A percentile compares a stretch with the other conserved stretches of the same genome.
Evolutionary conservation across 92 coral and sea anemone genomes (phyloP).

Genomic region (Epizoanthus rinbou): DNA sequence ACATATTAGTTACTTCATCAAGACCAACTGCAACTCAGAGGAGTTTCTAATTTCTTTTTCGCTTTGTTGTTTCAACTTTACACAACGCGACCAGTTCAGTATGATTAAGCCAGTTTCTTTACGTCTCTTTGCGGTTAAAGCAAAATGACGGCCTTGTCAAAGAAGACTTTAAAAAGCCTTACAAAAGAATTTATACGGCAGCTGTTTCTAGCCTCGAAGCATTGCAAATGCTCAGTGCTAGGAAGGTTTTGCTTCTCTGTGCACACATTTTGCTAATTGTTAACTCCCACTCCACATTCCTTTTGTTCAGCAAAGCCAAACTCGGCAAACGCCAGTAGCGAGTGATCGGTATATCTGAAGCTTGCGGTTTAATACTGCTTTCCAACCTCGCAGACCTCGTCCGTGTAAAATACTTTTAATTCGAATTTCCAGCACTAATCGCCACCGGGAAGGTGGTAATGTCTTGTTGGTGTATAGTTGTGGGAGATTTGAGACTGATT

Average conservation of each 20-base stretch:
- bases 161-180: neutral
- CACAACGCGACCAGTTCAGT: neutral
- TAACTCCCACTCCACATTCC: neutral
- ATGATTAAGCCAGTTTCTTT: neutral
- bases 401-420: no score
- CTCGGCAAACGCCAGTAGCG: neutral
- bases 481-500: no score
- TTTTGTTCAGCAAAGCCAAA: conserved; percentile 10
- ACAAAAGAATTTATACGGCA: neutral
- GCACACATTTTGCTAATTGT: neutral
- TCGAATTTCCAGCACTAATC: no score
- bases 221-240: neutral
- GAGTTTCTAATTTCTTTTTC: no score
- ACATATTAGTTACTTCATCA: no score
- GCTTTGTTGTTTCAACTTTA: no score
- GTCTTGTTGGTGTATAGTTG: no score
- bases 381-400: no score
- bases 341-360: neutral
- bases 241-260: neutral
- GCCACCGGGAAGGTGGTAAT: no score
- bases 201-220: neutral
- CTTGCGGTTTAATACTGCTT: no score
- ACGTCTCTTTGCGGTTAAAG: neutral
- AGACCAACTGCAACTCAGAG: no score
- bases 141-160: neutral